Base-by-base conservation (phyloP, 2,797 vertebrate genomes). In the Antrozous pallidus region DNA sequence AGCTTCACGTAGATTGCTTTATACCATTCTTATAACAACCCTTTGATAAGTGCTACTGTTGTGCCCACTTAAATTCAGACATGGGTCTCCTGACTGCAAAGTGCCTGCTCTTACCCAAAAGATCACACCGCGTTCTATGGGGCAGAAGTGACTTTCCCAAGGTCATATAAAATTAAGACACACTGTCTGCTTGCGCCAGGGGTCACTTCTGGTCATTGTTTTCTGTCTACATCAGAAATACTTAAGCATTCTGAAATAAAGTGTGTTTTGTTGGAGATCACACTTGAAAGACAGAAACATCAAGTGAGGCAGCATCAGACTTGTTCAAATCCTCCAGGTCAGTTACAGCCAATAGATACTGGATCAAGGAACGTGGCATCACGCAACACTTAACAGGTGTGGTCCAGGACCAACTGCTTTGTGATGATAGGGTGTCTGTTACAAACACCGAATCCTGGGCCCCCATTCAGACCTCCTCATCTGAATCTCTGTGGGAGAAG, bases 61-160 rank as follows among this genome's bases (percentile, higher is more conserved):
- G 18, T 65, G 24, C 9, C 51, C 42, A 36, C 3, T 70, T 58
- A 26, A 26, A 45, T 47, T 80, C 51, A 73, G 42, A 49, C 1
- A 3, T 17, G 51, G 40, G 17, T 38, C 38, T 11, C 56, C 49
- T 28, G 79, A 49, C 22, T 79, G 18, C n/a, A 49, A 54, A 24
- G n/a, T 49, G 40, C n/a, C 16, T 49, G 58, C 24, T 77, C 45
- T 67, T 77, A 75, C 20, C 31, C 42, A 47, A 10, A 95, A 93
- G 17, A 38, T 56, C 40, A 56, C 4, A n/a, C 0, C 3, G 24
- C 65, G 45, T 88, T 38, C 69, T 61, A 24, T 61, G 31, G 7
- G 82, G 8, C 6, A 9, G 26, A 42, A 49, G 0, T 51, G 45
- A 47, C 89, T 61, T 73, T 40, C 22, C 65, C 36, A 79, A 47